Base-by-base conservation (phyloP, 2,888 invertebrate genomes). In the Agrochola macilenta region DNA sequence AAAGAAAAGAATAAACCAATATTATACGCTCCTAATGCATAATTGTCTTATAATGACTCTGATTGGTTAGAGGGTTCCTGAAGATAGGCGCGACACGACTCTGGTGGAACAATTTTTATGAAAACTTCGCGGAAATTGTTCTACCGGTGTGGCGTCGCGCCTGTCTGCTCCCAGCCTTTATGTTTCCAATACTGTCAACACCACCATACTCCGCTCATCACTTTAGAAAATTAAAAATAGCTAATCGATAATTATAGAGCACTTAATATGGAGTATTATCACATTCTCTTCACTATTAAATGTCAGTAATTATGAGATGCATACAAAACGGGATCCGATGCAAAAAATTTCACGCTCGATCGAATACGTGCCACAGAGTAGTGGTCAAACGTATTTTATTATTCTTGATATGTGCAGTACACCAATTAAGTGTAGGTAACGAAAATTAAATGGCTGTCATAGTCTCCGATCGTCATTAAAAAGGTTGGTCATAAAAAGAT, bases 401-500 rank as follows among this genome's bases (percentile, higher is more conserved):
- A 74, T 84, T 74, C 46, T 69, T 57, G 61, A 77, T 79, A 66
- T 72, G 79, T 66, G 35, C 69, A 71, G 72, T 71, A 65, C 68
- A 84, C 81, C 83, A 85, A 89, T 89, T 87, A 86, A 76, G 64
- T 39, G 72, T 81, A 75, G 78, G 79, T 71, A 81, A 74, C 76
- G 77, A 82, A 87, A 84, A 85, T 79, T 77, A 74, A 83, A 83
- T 78, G 80, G 72, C 78, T 75, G 85, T 86, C 88, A 83, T 79
- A 78, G 81, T 71, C 78, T 82, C 68, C 78, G 74, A 86, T 85
- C 81, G 82, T 79, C 82, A 89, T 88, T 87, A 87, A 87, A 86
- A 80, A 84, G 71, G 82, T 78, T 79, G 78, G 66, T 73, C 74
- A 83, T 90, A 92, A 93, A 92, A 93, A 92, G 83, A 80, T 88